phyloP scores from a whole-genome alignment of 2,888 invertebrate genomes.

The Agonum fuliginosum region DNA sequence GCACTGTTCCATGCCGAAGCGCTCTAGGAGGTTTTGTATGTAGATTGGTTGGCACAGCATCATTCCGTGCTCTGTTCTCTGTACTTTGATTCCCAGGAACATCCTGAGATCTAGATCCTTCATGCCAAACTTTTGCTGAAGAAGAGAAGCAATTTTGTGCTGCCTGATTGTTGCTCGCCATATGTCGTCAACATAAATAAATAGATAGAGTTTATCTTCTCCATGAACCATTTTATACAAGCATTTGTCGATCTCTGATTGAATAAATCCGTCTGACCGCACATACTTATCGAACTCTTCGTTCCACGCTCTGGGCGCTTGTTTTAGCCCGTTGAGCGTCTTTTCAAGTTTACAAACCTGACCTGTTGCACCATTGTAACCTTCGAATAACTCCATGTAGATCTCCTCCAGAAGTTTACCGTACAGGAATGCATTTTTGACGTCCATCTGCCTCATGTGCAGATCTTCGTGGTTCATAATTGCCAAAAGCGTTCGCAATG shows the following conservation, averaged over 20 bases:
- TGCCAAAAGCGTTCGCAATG: conserved; percentile 26
- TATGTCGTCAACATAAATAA: conserved; percentile 39
- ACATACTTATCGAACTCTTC: conserved; percentile 36
- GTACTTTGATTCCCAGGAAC: conserved; percentile 16
- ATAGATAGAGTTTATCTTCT: background rate
- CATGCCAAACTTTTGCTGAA: conserved; percentile 25
- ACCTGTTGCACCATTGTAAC: conserved; percentile 15
- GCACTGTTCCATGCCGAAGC: conserved; percentile 10
- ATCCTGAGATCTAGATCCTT: conserved; percentile 22
- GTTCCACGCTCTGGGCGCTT: conserved; percentile 55
- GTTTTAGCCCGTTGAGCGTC: conserved; percentile 38
- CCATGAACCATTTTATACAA: conserved; percentile 10
- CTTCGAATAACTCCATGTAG: conserved; percentile 52
- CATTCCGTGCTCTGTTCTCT: conserved; percentile 27
- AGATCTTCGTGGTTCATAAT: conserved; percentile 51
- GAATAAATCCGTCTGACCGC: conserved; percentile 16
- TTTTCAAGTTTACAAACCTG: conserved; percentile 57
- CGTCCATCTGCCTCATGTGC: conserved; percentile 1
- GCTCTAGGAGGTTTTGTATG: conserved; percentile 23
- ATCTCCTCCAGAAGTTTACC: conserved; percentile 38
- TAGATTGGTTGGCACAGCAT: conserved; percentile 16
- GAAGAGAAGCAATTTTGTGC: conserved; percentile 27
- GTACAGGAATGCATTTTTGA: conserved; percentile 1
- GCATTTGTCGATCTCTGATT: conserved; percentile 38
- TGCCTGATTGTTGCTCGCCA: conserved; percentile 22